Conservation (phyloP, 2,113 vertebrate species). For the Nerophis ophidion region DNA sequence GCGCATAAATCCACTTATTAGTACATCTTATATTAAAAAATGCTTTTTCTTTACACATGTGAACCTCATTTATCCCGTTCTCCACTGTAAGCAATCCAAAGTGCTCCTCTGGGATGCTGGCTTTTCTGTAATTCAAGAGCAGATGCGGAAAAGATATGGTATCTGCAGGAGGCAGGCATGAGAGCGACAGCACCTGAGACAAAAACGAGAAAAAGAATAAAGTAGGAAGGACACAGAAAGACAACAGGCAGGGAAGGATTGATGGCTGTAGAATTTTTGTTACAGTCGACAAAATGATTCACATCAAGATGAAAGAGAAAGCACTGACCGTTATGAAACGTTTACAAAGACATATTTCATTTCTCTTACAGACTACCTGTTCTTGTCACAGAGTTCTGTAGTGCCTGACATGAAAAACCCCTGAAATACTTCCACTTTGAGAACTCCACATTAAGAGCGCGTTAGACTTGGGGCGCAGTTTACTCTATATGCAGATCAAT, state of each 20-base stretch:
- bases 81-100: constrained; percentile 31
- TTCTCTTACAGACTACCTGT: constrained; percentile 29
- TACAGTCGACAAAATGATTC: constrained; percentile 33
- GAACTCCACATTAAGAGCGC: too few relatives aligned
- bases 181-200: background rate
- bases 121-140: constrained; percentile 49
- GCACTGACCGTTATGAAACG: constrained; percentile 13
- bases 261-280: constrained; percentile 38
- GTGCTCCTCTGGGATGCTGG: constrained; percentile 34
- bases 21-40: constrained; percentile 41
- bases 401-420: too few relatives aligned
- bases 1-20: constrained; percentile 53
- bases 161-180: constrained; percentile 40
- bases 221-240: constrained; percentile 21
- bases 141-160: constrained; percentile 54
- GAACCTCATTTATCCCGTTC: constrained; percentile 29
- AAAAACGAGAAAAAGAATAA: background rate
- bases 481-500: too few relatives aligned
- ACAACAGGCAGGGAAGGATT: constrained; percentile 31
- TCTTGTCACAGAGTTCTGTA: too few relatives aligned
- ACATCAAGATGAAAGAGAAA: constrained; percentile 38
- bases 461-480: too few relatives aligned
- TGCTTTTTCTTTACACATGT: constrained; percentile 26
- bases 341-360: constrained; percentile 4
- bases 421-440: too few relatives aligned